phyloP scores from a whole-genome alignment of 2,797 vertebrate species.

The Haliaeetus vocifer region DNA sequence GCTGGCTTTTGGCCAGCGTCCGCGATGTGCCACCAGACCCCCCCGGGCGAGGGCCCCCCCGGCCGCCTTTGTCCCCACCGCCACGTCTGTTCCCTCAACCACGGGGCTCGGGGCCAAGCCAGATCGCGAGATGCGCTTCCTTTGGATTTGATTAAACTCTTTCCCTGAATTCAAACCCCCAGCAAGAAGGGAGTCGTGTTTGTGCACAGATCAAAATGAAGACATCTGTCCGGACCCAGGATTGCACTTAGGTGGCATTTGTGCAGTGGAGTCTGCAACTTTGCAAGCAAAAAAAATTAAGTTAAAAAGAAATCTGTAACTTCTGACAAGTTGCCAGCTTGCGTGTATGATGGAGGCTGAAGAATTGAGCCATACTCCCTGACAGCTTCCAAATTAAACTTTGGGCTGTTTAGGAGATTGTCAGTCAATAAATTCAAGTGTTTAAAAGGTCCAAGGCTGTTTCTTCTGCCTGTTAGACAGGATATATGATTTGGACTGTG shows the following conservation, averaged over 20 bases:
- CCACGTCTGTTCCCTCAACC: fast-evolving
- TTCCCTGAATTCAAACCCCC: neutral
- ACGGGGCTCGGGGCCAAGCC: fast-evolving
- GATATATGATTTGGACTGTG: neutral
- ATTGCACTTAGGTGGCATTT: neutral
- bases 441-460: neutral
- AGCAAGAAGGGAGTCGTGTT: neutral
- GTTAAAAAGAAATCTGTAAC: neutral
- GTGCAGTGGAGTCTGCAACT: neutral
- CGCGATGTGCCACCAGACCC: fast-evolving
- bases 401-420: neutral
- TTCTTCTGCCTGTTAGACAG: neutral
- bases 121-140: fast-evolving
- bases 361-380: neutral
- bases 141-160: neutral
- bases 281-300: neutral
- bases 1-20: neutral
- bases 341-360: neutral
- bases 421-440: constrained; percentile 35
- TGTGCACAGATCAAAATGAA: neutral
- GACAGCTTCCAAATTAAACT: constrained; percentile 49
- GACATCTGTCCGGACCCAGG: fast-evolving
- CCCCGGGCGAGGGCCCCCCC: fast-evolving
- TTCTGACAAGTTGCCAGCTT: neutral
- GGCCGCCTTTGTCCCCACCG: neutral